Conservation (phyloP, 2,888 invertebrate genomes). For the Nemoura dubitans region DNA sequence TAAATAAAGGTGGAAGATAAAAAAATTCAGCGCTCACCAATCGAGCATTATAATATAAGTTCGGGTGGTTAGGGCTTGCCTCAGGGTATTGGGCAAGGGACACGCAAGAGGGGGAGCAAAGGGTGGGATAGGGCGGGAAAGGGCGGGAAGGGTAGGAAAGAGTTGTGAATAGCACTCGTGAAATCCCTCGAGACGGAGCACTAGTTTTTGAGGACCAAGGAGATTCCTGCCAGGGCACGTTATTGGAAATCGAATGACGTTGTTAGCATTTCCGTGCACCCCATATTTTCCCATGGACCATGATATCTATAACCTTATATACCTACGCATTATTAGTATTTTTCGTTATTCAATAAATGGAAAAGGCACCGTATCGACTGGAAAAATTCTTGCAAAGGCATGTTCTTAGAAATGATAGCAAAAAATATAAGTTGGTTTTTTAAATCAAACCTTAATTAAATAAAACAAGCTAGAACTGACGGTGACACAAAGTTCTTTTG, state of each 20-base stretch:
- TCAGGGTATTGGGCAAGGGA: neutral
- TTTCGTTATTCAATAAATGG: neutral
- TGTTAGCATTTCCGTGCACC: conserved; percentile 44
- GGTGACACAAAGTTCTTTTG: too few relatives aligned
- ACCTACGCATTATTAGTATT: neutral
- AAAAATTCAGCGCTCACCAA: neutral
- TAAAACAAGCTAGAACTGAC: too few relatives aligned
- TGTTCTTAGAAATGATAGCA: too few relatives aligned
- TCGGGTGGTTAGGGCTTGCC: neutral
- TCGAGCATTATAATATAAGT: neutral
- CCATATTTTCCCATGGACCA: neutral
- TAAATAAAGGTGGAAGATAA: too few relatives aligned
- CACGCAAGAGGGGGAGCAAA: neutral
- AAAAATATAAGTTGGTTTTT: too few relatives aligned
- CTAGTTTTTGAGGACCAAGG: neutral
- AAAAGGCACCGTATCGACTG: too few relatives aligned
- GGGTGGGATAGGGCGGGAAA: neutral
- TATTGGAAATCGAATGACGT: conserved; percentile 48
- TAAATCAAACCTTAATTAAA: too few relatives aligned
- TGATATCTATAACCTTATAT: neutral
- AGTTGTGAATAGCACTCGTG: conserved; percentile 23
- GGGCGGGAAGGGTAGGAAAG: neutral
- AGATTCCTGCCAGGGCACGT: conserved; percentile 7
- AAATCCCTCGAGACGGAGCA: neutral
- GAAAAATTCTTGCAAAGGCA: too few relatives aligned